phyloP scores from a whole-genome alignment of 2,797 vertebrate species.

The Australoheros facetus region DNA sequence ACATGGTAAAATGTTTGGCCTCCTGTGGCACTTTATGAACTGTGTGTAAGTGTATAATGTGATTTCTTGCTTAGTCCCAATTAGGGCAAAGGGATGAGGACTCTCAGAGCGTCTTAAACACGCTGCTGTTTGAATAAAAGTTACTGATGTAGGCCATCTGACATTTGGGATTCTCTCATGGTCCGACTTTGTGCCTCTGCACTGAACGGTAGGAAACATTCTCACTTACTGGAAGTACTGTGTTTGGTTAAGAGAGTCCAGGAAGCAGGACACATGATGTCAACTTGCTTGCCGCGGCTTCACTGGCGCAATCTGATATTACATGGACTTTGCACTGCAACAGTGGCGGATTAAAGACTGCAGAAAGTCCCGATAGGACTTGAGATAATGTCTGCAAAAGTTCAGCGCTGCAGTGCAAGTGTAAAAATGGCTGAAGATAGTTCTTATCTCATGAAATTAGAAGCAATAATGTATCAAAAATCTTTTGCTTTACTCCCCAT shows the following conservation, averaged over 20 bases:
- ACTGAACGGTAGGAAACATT: not conserved
- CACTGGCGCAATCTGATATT: not conserved
- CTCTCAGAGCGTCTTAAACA: not conserved
- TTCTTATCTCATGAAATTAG: no score
- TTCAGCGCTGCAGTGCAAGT: not conserved
- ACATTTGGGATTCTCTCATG: not conserved
- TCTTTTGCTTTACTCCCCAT: not conserved
- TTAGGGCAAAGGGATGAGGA: not conserved
- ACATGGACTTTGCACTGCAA: not conserved
- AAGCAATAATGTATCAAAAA: not conserved
- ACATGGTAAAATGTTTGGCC: conserved; percentile 49
- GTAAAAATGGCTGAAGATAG: no score
- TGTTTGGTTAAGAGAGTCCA: not conserved
- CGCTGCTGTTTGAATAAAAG: not conserved
- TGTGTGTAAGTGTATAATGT: conserved; percentile 8
- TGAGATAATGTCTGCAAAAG: no score
- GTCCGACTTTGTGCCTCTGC: not conserved
- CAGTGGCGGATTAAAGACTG: not conserved
- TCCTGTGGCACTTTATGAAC: conserved; percentile 57
- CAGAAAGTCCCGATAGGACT: not conserved
- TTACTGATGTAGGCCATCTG: not conserved
- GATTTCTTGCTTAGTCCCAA: conserved; percentile 15
- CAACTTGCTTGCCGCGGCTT: not conserved
- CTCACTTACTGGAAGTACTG: not conserved
- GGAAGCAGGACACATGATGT: not conserved